Evolutionary conservation across 1,140 invertebrate species (phyloP).

Genomic region (Alviniconcha marisindica): DNA sequence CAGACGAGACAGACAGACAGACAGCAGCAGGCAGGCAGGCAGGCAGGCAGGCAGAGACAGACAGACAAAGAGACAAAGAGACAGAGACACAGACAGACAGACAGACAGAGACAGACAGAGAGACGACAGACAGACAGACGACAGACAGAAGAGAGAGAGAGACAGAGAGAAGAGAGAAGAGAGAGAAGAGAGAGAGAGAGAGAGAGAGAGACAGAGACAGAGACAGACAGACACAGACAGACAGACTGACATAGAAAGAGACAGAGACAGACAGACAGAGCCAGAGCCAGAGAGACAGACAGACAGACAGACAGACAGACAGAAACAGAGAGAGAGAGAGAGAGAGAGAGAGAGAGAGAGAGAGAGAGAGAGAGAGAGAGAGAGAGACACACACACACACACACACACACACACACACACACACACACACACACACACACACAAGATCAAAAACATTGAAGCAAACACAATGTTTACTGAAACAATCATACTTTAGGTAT

Average conservation of each 20-base stretch:
- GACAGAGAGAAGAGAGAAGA: too few relatives aligned
- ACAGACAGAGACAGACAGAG: too few relatives aligned
- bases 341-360: neutral
- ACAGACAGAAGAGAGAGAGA: neutral
- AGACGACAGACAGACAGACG: neutral
- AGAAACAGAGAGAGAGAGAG: neutral
- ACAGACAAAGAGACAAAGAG: too few relatives aligned
- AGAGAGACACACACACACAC: neutral
- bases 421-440: constrained; percentile 14
- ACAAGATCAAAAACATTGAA: neutral
- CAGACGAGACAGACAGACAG: neutral
- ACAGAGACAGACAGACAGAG: constrained; percentile 1
- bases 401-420: neutral
- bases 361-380: neutral
- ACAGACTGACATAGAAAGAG: too few relatives aligned
- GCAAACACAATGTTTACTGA: too few relatives aligned
- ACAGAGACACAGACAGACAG: too few relatives aligned
- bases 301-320: neutral
- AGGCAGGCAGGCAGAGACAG: too few relatives aligned
- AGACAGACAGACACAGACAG: too few relatives aligned
- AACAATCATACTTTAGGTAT: too few relatives aligned
- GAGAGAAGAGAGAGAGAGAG: too few relatives aligned
- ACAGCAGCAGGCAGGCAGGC: too few relatives aligned
- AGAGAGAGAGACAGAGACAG: too few relatives aligned
- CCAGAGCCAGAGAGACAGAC: neutral